Evolutionary conservation across 2,113 vertebrate species (phyloP).

Genomic region (Lontra canadensis): DNA sequence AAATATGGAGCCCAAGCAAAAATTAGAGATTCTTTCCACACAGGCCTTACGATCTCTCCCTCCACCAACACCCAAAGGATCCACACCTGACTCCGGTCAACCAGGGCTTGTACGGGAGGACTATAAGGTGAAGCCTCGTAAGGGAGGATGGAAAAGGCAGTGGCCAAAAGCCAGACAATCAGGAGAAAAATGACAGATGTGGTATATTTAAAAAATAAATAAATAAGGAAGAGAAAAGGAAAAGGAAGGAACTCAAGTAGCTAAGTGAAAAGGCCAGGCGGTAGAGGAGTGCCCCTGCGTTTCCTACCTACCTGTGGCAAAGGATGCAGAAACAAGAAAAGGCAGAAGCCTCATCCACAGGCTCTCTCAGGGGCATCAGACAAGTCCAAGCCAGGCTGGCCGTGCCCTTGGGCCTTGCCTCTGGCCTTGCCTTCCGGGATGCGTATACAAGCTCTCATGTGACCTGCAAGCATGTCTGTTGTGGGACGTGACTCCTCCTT

Average conservation of each 20-base stretch:
- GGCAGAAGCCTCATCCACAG: fast-evolving
- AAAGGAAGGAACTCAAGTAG: neutral
- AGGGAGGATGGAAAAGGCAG: neutral
- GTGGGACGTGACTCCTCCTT: neutral
- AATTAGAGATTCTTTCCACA: neutral
- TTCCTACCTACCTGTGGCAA: neutral
- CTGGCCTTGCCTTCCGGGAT: neutral
- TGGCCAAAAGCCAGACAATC: neutral
- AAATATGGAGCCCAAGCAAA: slow-evolving; percentile 25
- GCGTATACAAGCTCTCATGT: neutral
- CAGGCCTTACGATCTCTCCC: neutral
- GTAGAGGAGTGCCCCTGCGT: neutral
- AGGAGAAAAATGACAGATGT: neutral
- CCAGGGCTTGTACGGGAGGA: neutral
- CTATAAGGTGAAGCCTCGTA: neutral
- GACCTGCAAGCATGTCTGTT: neutral
- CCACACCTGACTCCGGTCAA: neutral
- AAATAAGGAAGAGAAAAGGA: neutral
- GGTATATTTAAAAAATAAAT: neutral
- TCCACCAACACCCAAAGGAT: neutral
- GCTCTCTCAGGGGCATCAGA: too few relatives aligned
- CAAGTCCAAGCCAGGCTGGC: fast-evolving
- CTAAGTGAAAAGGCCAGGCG: fast-evolving
- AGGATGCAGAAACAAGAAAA: neutral
- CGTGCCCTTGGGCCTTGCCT: neutral